Conservation (phyloP, 2,113 vertebrate species). For the Aspidoscelis tigris region DNA sequence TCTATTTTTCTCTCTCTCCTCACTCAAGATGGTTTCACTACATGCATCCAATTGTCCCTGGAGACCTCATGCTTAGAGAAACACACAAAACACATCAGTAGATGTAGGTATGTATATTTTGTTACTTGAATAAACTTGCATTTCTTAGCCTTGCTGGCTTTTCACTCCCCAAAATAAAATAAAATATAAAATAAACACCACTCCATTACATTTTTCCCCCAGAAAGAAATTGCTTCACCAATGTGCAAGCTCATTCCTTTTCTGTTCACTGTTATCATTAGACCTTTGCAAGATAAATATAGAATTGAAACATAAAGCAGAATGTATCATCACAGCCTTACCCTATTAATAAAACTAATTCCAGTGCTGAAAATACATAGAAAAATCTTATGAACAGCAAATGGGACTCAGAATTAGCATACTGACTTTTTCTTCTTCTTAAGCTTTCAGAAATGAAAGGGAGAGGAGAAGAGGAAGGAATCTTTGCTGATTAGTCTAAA, state of each 20-base stretch:
- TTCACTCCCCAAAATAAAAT: too few relatives aligned
- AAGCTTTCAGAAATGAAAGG: background rate
- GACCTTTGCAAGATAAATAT: background rate
- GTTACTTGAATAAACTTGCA: background rate
- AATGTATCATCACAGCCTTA: background rate
- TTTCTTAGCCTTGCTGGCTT: background rate
- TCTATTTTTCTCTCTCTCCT: too few relatives aligned
- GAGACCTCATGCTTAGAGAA: background rate
- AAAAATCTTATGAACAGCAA: background rate
- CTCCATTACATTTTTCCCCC: background rate
- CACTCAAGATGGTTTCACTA: too few relatives aligned
- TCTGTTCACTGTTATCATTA: background rate
- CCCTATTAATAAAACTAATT: conserved; percentile 5
- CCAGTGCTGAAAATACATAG: background rate
- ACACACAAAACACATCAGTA: background rate
- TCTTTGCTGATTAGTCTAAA: too few relatives aligned
- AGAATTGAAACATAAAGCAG: background rate
- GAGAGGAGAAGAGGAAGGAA: too few relatives aligned
- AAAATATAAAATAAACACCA: too few relatives aligned
- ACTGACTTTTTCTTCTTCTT: background rate
- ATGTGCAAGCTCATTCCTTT: background rate
- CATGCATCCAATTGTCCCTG: too few relatives aligned
- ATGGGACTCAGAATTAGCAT: background rate
- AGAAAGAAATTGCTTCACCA: background rate
- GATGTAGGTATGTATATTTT: background rate